Conservation (phyloP, 2,113 vertebrate species). For the Pungitius pungitius region DNA sequence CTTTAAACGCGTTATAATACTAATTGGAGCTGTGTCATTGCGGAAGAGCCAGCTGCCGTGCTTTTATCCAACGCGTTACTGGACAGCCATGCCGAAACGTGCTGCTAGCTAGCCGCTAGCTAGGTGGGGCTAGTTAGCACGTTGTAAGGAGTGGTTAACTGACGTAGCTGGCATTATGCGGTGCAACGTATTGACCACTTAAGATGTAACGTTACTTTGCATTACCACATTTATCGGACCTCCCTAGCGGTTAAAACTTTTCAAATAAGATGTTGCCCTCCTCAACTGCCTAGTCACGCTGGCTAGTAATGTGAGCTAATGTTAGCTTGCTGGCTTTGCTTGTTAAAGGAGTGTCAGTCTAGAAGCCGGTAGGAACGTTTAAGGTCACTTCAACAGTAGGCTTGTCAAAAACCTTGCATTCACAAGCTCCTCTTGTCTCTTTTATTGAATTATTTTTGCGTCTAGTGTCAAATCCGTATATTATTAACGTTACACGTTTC, state of each 20-base stretch:
- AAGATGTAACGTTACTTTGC: no score
- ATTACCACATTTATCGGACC: background rate
- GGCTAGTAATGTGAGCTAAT: constrained; percentile 13
- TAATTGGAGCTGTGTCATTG: accelerated
- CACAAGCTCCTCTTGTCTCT: no score
- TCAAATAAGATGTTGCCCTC: accelerated
- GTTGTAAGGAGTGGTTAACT: constrained; percentile 34
- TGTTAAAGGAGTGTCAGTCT: constrained; percentile 1
- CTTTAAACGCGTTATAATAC: accelerated
- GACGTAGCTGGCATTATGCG: background rate
- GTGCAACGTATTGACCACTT: background rate
- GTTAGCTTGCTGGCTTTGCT: background rate
- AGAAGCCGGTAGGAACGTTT: background rate
- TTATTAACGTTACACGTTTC: no score
- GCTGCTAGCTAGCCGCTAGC: constrained; percentile 49
- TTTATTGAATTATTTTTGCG: no score
- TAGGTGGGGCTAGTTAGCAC: constrained; percentile 27
- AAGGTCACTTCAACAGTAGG: background rate
- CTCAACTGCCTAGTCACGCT: constrained; percentile 27
- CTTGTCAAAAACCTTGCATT: background rate
- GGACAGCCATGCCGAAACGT: constrained; percentile 52
- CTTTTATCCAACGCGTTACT: background rate
- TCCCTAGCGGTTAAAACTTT: accelerated
- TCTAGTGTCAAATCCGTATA: no score
- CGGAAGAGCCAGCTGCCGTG: background rate